Conservation (phyloP, 2,888 invertebrate species). For the Melieria picta region DNA sequence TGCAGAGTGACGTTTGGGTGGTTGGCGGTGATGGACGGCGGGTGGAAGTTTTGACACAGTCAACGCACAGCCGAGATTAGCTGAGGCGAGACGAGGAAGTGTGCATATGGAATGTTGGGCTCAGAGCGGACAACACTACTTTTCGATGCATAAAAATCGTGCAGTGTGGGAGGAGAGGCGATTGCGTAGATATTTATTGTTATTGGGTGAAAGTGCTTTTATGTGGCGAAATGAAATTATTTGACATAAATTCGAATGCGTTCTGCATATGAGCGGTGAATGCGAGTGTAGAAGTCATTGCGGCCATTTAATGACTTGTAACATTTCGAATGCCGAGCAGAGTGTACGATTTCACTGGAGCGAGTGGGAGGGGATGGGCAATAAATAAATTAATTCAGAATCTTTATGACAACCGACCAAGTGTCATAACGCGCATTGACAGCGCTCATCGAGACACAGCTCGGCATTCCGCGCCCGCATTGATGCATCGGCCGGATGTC, state of each 20-base stretch:
- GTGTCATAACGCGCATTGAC: conserved; percentile 23
- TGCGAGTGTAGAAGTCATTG: conserved; percentile 33
- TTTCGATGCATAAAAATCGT: conserved; percentile 50
- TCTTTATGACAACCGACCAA: conserved; percentile 39
- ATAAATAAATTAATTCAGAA: conserved; percentile 38
- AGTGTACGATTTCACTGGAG: too few relatives aligned
- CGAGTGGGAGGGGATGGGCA: background rate
- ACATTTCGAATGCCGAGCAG: conserved; percentile 31
- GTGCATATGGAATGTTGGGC: conserved; percentile 2
- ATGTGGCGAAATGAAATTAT: conserved; percentile 16
- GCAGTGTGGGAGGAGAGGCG: conserved; percentile 31
- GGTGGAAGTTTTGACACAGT: conserved; percentile 46
- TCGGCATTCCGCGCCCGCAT: conserved; percentile 1
- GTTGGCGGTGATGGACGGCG: conserved; percentile 15
- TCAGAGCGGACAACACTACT: too few relatives aligned
- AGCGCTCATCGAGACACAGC: background rate
- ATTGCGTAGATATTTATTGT: conserved; percentile 49
- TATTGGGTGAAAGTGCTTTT: conserved; percentile 40
- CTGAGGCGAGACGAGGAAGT: background rate
- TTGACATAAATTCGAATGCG: conserved; percentile 22
- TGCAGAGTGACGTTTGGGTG: conserved; percentile 22
- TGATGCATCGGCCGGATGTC: conserved; percentile 42
- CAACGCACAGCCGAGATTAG: background rate
- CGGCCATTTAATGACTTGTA: conserved; percentile 54
- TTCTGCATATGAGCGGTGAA: conserved; percentile 47